These are phyloP conservation scores for Mus spretus DNA, from an alignment of 2,797 vertebrate genomes.

Conservation along the genomic window DNA sequence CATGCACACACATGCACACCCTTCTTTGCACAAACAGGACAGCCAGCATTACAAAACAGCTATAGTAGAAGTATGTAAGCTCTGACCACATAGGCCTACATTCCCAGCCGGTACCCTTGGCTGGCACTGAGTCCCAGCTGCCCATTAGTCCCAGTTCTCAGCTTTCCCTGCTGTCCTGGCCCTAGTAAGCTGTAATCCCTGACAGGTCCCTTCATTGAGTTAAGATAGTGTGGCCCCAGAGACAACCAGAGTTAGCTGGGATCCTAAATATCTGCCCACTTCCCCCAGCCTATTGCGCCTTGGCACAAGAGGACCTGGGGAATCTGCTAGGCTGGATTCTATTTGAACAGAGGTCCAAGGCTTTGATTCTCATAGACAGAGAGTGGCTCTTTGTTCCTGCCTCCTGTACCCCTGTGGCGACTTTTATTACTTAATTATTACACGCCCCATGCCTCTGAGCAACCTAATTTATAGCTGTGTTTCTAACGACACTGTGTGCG, in stretches of 20 bases:
- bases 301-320: fast-evolving
- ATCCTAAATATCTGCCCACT: not conserved
- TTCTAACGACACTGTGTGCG: slow-evolving; percentile 87
- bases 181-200: not conserved
- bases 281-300: not conserved
- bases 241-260: not conserved
- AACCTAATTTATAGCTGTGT: slow-evolving; percentile 89
- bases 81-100: fast-evolving
- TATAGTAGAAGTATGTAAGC: not conserved
- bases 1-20: not conserved
- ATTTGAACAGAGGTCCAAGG: not conserved
- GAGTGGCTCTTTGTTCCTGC: slow-evolving; percentile 85
- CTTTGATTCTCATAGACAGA: slow-evolving; percentile 86
- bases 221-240: not conserved
- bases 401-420: slow-evolving; percentile 90
- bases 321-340: not conserved
- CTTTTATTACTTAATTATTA: slow-evolving; percentile 99
- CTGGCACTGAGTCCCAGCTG: not conserved
- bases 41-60: not conserved
- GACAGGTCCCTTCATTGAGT: not conserved
- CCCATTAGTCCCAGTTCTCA: not conserved
- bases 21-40: not conserved
- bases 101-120: not conserved
- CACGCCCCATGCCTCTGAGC: slow-evolving; percentile 92
- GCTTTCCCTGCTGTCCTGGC: not conserved